Percentiles rank a stretch among this genome's conserved stretches.
phyloP scores from a whole-genome alignment of 2,888 invertebrate genomes.

The Rhamnusium bicolor region DNA sequence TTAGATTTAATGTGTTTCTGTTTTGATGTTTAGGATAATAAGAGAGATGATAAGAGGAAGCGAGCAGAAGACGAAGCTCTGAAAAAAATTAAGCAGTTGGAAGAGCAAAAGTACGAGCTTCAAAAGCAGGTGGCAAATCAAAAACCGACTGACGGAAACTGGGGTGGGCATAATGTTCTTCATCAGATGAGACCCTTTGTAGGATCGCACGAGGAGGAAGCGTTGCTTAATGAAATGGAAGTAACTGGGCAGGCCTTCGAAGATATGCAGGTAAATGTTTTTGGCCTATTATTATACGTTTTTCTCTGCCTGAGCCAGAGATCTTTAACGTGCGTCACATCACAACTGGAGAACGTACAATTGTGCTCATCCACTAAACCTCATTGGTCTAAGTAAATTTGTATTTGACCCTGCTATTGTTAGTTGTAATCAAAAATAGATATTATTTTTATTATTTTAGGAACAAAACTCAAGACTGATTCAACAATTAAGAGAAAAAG shows the following conservation, averaged over 20 bases:
- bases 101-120: conserved; percentile 93
- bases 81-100: conserved; percentile 93
- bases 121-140: conserved; percentile 92
- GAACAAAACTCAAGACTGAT: conserved; percentile 97
- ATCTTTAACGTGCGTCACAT: too few species aligned
- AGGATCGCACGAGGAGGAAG: conserved; percentile 92
- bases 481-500: conserved; percentile 96
- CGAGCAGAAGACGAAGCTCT: conserved; percentile 95
- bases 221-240: conserved; percentile 98
- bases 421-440: background rate
- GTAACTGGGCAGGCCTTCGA: conserved; percentile 99
- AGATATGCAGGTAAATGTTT: conserved; percentile 86
- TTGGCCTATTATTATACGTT: background rate
- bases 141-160: conserved; percentile 77
- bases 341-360: too few species aligned
- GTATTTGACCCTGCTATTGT: too few species aligned
- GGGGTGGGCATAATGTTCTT: conserved; percentile 65
- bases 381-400: too few species aligned
- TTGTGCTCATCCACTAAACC: too few species aligned
- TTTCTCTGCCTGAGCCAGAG: background rate
- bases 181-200: conserved; percentile 80
- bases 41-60: conserved; percentile 91
- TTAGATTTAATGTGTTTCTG: conserved; percentile 4
- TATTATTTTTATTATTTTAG: conserved; percentile 44
- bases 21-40: conserved; percentile 80